Base-by-base conservation (phyloP, 2,888 invertebrate genomes). In the Melieria omissa region DNA sequence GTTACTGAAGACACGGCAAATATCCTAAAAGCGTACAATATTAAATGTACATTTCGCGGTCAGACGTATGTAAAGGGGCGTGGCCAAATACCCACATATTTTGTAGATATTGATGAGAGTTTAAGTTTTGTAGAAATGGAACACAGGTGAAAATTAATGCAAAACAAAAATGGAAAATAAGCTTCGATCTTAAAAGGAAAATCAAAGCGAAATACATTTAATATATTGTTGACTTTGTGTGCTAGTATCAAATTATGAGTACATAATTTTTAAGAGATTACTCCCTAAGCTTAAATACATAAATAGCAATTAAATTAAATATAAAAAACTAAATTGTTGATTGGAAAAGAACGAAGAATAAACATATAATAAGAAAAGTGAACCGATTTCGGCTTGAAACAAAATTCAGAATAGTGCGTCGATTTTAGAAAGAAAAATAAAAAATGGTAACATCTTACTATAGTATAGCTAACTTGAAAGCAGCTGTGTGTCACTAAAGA, bases 1-100 rank as follows among this genome's bases (percentile, higher is more conserved):
- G 93, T 93, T 0, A 92, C 93, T 44, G 90, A 92, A 82, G 91
- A 92, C 66, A 94, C 94, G 0, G 93, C 94, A 0, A 83, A 89
- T 7, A 90, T 92, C 62, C 86, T 94, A 72, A 89, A 91, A 67
- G 90, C 91, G 75, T 90, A 92, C 78, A 92, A 91, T 57, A 90
- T 93, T 72, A 86, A 90, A 46, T 94, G 94, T 75, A 89, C 90
- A 67, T 90, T 90, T 77, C 89, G 94, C 42, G 94, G 93, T 1
- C 89, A 90, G 78, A 93, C 92, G 0, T 90, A 88, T 78, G 93
- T 94, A 0, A 95, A 94, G 87, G 94, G 94, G 0, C 88, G 89
- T 64, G 86, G 86, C 29, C 88, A 89, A 76, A 90, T 93, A 16
- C 91, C 91, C 76, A 94, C 94, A 4, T 94, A 92, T 83, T 93